Evolutionary conservation across 2,888 invertebrate genomes (phyloP).

Genomic region (Petrolisthes cinctipes): DNA sequence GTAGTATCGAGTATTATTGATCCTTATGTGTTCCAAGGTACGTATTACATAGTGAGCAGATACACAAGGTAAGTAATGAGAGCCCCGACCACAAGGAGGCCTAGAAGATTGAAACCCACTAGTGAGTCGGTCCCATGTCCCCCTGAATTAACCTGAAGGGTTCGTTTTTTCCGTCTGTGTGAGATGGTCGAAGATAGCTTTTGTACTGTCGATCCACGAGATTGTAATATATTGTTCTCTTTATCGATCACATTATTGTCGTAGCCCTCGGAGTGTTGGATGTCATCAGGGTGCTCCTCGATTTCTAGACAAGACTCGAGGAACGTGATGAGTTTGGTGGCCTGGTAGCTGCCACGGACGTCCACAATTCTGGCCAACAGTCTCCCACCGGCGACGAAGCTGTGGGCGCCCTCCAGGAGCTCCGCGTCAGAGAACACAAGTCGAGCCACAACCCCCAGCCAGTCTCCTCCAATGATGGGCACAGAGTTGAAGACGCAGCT

Average conservation of each 20-base stretch:
- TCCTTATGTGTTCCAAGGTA: neutral
- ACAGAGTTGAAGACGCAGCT: slow-evolving; percentile 47
- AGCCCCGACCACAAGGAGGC: slow-evolving; percentile 41
- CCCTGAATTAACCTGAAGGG: neutral
- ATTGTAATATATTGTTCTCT: neutral
- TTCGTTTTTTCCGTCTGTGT: neutral
- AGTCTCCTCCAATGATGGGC: slow-evolving; percentile 39
- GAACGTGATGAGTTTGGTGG: neutral
- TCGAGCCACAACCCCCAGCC: slow-evolving; percentile 20
- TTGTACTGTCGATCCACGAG: neutral
- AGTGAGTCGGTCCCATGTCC: slow-evolving; percentile 32
- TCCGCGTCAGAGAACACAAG: slow-evolving; percentile 12
- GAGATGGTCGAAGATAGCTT: neutral
- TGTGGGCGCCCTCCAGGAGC: slow-evolving; percentile 15
- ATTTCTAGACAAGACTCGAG: neutral
- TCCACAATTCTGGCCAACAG: slow-evolving; percentile 11
- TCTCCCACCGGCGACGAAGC: slow-evolving; percentile 39
- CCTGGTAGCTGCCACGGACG: neutral
- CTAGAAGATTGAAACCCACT: slow-evolving; percentile 31
- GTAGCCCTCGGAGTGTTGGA: neutral
- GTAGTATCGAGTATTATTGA: too few relatives aligned
- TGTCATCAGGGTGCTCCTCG: neutral
- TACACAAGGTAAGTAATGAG: slow-evolving; percentile 39
- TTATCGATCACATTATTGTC: neutral
- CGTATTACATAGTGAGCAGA: slow-evolving; percentile 8